A percentile compares a stretch with the other conserved stretches of the same genome.
Evolutionary conservation across 2,888 invertebrate species (phyloP).

Genomic region (Temnothorax rugatulus): DNA sequence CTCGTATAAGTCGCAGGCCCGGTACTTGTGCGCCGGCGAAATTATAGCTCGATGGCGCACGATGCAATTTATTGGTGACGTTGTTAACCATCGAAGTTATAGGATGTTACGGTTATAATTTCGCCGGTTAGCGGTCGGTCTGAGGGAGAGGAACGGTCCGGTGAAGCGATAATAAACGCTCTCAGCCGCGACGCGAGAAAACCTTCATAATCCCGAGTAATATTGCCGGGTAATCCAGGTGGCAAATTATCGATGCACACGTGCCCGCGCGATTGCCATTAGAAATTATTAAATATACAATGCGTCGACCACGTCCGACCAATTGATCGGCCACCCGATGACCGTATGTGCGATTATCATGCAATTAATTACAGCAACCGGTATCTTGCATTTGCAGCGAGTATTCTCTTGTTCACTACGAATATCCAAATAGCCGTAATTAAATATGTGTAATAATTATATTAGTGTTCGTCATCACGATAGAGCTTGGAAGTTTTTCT

Average conservation of each 20-base stretch:
- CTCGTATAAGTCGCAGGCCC: conserved; percentile 47
- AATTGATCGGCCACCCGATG: conserved; percentile 52
- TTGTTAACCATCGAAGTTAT: conserved; percentile 64
- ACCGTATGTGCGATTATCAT: conserved; percentile 37
- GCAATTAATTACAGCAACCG: conserved; percentile 45
- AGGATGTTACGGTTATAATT: conserved; percentile 50
- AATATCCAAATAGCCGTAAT: conserved; percentile 31
- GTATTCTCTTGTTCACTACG: conserved; percentile 22
- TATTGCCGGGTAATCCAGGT: conserved; percentile 45
- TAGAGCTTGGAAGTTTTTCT: conserved; percentile 5
- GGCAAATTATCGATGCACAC: conserved; percentile 48
- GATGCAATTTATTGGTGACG: conserved; percentile 59
- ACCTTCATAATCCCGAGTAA: conserved; percentile 46
- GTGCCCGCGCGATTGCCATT: conserved; percentile 39
- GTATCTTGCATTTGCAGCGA: conserved; percentile 35
- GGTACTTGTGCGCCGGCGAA: conserved; percentile 47
- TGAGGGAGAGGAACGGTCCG: not conserved
- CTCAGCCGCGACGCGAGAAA: conserved; percentile 30
- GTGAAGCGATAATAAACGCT: conserved; percentile 50
- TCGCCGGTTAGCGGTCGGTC: conserved; percentile 24
- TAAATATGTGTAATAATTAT: conserved; percentile 25
- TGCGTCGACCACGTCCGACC: conserved; percentile 23
- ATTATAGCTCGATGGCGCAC: conserved; percentile 52
- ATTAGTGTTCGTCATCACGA: conserved; percentile 3
- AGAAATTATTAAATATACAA: conserved; percentile 55